Base-by-base conservation (phyloP, 2,888 invertebrate genomes). In the Stenodema calcarata region DNA sequence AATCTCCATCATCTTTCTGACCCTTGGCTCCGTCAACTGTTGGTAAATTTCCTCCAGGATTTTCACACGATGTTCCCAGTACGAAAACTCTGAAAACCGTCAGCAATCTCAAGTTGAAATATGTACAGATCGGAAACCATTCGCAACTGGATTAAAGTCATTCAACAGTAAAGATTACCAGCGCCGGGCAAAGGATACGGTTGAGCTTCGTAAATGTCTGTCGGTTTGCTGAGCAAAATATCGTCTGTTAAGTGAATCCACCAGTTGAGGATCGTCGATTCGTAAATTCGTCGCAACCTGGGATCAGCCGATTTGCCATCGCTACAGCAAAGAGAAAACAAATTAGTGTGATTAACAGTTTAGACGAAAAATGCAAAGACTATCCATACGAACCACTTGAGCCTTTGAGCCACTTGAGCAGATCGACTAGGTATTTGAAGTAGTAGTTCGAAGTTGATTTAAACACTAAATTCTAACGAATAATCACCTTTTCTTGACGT, bases 41-140 rank as follows among this genome's bases (percentile, higher is more conserved):
- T 95, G 95, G 90, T 96, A 96, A 87, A 98, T 95, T 69, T 95
- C 95, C 90, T 97, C 96, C 14, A 98, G 92, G 90, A 98, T 97
- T 88, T 94, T 94, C n/a, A 95, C 92, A 18, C 97, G 94, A 69
- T 93, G 93, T 84, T 93, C 92, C 95, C 98, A 98, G 91, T 96
- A 98, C 0, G 95, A 93, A 44, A 97, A 92, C 90, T 98, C 96
- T 89, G 93, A 91, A 83, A 91, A 83, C 7, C 50, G 83, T 7
- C 18, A 62, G 4, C 18, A 62, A 1, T 62, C 18, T 62, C n/a
- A n/a, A n/a, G n/a, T n/a, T n/a, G n/a, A n/a, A n/a, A n/a, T n/a
- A n/a, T n/a, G n/a, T n/a, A n/a, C n/a, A n/a, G 69, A n/a, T 11
- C 23, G n/a, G n/a, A 18, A 12, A 28, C 69, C 9, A 9, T 28